Evolutionary conservation across 2,888 invertebrate species (phyloP).

Genomic region (Anorthoa munda): DNA sequence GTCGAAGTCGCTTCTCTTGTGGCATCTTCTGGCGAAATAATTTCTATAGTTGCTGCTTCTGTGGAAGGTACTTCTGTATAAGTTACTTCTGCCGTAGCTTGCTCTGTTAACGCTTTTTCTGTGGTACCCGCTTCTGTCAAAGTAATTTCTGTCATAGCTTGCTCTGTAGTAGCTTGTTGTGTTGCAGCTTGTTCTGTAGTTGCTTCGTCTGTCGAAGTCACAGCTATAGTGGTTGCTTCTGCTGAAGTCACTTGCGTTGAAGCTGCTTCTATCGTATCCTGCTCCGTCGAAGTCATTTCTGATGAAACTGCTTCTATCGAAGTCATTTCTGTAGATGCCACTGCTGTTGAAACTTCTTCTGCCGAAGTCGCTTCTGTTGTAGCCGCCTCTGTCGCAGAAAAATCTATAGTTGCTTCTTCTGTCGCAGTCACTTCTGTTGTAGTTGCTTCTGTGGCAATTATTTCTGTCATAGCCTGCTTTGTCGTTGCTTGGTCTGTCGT

Average conservation of each 20-base stretch:
- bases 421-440: not conserved
- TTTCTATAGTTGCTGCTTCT: not conserved
- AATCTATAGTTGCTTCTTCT: not conserved
- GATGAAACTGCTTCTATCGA: not conserved
- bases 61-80: not conserved
- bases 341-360: not conserved
- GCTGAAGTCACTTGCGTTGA: not conserved
- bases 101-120: not conserved
- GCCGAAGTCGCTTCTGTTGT: not conserved
- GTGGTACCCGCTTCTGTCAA: conserved; percentile 4
- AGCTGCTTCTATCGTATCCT: not conserved
- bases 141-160: not conserved
- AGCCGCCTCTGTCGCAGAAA: not conserved
- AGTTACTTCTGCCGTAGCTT: not conserved
- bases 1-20: not conserved
- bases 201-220: not conserved
- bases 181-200: conserved; percentile 6
- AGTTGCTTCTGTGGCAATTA: not conserved
- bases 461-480: not conserved
- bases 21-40: too few species aligned
- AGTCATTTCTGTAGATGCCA: not conserved
- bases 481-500: not conserved
- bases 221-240: not conserved
- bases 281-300: not conserved
- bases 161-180: conserved; percentile 3